A percentile compares a stretch with the other conserved stretches of the same genome.
Evolutionary conservation across 1,140 invertebrate species (phyloP).

Genomic region (Drosophila suzukii): DNA sequence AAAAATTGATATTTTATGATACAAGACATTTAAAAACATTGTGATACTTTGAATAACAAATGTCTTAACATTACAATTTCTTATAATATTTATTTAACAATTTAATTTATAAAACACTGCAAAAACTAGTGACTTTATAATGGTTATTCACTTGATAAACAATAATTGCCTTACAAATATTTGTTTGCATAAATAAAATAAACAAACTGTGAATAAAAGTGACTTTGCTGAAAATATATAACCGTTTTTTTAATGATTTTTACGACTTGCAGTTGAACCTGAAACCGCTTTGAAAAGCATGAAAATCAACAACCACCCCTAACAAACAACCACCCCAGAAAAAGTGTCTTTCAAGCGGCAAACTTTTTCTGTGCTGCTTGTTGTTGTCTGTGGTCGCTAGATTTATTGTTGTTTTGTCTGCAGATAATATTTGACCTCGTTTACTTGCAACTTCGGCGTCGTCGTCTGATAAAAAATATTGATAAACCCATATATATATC

Average conservation of each 20-base stretch:
- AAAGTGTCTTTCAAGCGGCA: constrained; percentile 25
- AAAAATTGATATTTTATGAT: neutral
- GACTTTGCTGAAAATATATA: neutral
- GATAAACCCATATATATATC: constrained; percentile 37
- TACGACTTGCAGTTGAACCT: neutral
- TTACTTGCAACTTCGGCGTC: constrained; percentile 48
- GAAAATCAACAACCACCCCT: constrained; percentile 11
- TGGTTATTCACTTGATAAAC: too few species aligned
- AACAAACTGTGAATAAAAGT: neutral
- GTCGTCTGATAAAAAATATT: constrained; percentile 40
- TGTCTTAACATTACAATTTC: too few species aligned
- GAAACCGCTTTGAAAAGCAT: neutral
- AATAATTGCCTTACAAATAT: too few species aligned
- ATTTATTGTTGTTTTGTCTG: constrained; percentile 76
- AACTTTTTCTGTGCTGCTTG: constrained; percentile 36
- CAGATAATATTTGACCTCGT: constrained; percentile 78
- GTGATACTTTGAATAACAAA: too few species aligned
- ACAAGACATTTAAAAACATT: too few species aligned
- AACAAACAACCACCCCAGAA: constrained; percentile 23
- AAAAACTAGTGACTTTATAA: too few species aligned
- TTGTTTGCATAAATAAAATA: too few species aligned
- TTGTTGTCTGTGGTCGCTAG: constrained; percentile 67
- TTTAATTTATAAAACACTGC: too few species aligned
- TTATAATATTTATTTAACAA: too few species aligned
- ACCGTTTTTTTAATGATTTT: neutral